These are phyloP conservation scores for Eristalis pertinax DNA, from an alignment of 2,888 invertebrate species.

Conservation along the genomic window DNA sequence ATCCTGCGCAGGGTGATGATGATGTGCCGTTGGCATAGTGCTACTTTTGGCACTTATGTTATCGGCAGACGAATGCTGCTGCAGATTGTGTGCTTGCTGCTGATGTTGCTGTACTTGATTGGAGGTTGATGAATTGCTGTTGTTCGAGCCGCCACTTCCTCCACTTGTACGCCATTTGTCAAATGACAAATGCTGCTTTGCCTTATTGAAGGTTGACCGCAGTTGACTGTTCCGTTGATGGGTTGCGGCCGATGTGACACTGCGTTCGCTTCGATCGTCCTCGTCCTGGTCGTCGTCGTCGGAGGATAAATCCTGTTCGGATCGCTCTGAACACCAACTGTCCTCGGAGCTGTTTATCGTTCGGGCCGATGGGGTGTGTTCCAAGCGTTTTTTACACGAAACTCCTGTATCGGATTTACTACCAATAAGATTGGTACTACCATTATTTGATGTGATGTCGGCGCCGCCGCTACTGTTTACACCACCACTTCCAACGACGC, in stretches of 20 bases:
- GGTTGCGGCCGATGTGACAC: conserved; percentile 77
- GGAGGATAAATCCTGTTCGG: conserved; percentile 72
- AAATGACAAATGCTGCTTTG: conserved; percentile 87
- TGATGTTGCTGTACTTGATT: conserved; percentile 72
- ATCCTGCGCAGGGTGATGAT: conserved; percentile 76
- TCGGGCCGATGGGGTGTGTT: conserved; percentile 77
- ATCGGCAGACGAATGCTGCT: conserved; percentile 76
- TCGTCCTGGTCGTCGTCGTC: conserved; percentile 83
- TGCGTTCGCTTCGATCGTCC: conserved; percentile 76
- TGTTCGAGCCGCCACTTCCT: conserved; percentile 78
- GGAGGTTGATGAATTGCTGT: conserved; percentile 74
- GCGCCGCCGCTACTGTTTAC: conserved; percentile 72
- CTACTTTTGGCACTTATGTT: conserved; percentile 66
- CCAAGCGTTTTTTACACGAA: conserved; percentile 74
- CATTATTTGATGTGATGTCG: conserved; percentile 60
- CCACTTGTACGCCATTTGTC: conserved; percentile 87
- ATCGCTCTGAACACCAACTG: conserved; percentile 84
- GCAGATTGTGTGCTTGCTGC: conserved; percentile 75
- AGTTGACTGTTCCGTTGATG: conserved; percentile 88
- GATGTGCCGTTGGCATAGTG: conserved; percentile 75
- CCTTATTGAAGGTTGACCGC: conserved; percentile 90
- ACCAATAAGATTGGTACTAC: conserved; percentile 37
- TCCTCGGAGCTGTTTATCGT: conserved; percentile 83
- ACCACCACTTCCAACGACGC: conserved; percentile 66
- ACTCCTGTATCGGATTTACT: conserved; percentile 80